Evolutionary conservation across 2,113 vertebrate genomes (phyloP), one percentile per base, ranked within the genome.

Genomic region (Notarius quadriscutis): DNA sequence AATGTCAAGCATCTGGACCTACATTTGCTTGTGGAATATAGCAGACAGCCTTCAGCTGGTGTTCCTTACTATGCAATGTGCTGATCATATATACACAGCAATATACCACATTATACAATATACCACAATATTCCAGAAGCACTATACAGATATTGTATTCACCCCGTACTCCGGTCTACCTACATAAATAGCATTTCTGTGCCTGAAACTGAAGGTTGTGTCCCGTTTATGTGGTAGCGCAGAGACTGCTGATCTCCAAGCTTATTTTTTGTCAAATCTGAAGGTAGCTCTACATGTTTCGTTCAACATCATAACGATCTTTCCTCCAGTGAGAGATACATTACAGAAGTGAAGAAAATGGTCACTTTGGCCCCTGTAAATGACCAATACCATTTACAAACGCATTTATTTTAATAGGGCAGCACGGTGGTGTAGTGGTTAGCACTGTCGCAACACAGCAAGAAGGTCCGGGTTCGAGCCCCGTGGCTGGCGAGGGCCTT

Each of bases 1-100:
- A 94, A 93, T 92, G 91, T 93, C 92, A 93, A 90, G 78, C 91
- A 91, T 83, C 90, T 58, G 34, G 71, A 62, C 62, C 80, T 69
- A 71, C 65, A 84, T 72, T 75, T 88, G 83, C 78, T 86, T 69
- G 75, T 90, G 91, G 92, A 90, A 93, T 90, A 90, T 91, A 93
- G 89, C 12, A 91, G 90, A 91, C 86, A 77, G 86, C 91, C 89
- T 72, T 72, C 34, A 72, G 7, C 1, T 50, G 4, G 20, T 51
- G 72, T 22, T 25, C 41, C 20, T 75, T 50, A 12, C 34, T 10
- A 22, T 74, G 18, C 18, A 48, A 48, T 50, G 41, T 22, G 71
- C 8, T 48, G 7, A 20, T 12, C 10, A 75, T 75, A 75, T 75
- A 75, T 50, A 75, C 5, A 74, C 17, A 22, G 15, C 41, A 20